phyloP scores from a whole-genome alignment of 2,113 vertebrate species.

The Peromyscus maniculatus region DNA sequence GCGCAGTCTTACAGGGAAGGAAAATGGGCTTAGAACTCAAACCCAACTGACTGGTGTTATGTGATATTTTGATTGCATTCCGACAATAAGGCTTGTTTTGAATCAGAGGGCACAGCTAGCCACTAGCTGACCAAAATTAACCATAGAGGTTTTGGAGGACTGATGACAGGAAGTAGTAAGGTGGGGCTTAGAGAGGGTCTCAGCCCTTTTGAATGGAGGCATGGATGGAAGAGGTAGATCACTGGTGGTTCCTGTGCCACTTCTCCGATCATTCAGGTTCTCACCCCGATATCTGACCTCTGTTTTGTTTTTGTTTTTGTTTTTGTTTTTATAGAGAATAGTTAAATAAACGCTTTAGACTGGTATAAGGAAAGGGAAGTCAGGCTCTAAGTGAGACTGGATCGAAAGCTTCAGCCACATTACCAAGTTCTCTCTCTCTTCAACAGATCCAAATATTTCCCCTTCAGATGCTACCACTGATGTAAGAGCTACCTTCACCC shows the following conservation, averaged over 20 bases:
- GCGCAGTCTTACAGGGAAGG: neutral
- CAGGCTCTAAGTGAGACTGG: neutral
- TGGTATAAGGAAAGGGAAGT: neutral
- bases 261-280: neutral
- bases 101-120: neutral
- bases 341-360: neutral
- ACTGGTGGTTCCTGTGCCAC: neutral
- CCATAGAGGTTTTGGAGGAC: neutral
- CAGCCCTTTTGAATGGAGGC: neutral
- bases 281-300: neutral
- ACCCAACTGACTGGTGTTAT: neutral
- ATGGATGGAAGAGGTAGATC: fast-evolving
- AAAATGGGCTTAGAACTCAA: neutral
- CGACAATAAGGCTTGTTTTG: neutral
- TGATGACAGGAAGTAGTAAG: neutral
- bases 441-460: neutral
- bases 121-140: too few species aligned
- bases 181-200: neutral
- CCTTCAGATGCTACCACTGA: neutral
- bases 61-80: neutral
- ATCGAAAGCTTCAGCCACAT: neutral
- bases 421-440: neutral
- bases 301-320: neutral
- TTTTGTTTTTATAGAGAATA: neutral
- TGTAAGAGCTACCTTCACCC: neutral